Conservation (phyloP, 2,888 invertebrate species). For the Ochropleura plecta region DNA sequence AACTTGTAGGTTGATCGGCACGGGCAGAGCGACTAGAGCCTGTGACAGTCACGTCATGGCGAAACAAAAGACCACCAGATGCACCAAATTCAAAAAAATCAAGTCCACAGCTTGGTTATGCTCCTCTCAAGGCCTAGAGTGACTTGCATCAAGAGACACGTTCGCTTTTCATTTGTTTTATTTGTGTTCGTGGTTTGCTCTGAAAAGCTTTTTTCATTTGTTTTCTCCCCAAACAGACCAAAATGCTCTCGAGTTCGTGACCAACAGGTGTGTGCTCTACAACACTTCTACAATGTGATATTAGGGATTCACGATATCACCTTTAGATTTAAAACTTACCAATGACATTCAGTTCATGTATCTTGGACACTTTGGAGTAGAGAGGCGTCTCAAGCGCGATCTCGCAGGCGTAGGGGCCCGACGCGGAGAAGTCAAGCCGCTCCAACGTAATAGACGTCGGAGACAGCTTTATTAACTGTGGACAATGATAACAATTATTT, state of each 20-base stretch:
- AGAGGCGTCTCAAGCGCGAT: constrained; percentile 95
- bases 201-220: too few species aligned
- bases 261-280: neutral
- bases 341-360: constrained; percentile 94
- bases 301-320: neutral
- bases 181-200: neutral
- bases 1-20: too few species aligned
- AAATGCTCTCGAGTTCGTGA: neutral
- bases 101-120: neutral
- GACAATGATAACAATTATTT: constrained; percentile 51
- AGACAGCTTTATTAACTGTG: constrained; percentile 81
- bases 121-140: neutral
- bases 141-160: neutral
- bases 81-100: neutral
- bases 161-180: neutral
- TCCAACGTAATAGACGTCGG: constrained; percentile 91
- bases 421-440: constrained; percentile 94
- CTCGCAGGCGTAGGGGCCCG: constrained; percentile 95
- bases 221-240: neutral
- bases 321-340: constrained; percentile 89
- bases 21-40: too few species aligned
- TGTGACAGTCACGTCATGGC: too few species aligned
- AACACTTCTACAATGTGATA: neutral
- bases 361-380: constrained; percentile 94
- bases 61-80: too few species aligned